phyloP scores from a whole-genome alignment of 2,113 vertebrate genomes.

The Hyaena hyaena region DNA sequence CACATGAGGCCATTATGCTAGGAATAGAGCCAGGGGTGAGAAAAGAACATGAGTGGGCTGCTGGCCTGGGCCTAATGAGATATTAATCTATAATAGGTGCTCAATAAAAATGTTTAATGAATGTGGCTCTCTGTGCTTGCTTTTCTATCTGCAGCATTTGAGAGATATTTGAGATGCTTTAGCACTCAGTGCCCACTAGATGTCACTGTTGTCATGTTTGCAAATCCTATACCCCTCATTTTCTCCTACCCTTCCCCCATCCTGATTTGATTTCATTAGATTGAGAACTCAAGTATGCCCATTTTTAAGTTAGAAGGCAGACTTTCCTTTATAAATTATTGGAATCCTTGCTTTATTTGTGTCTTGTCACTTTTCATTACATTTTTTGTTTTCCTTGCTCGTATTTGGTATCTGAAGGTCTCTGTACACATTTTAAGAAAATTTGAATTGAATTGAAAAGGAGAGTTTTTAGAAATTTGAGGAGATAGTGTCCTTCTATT shows the following conservation, averaged over 20 bases:
- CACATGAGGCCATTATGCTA: background rate
- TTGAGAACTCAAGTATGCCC: background rate
- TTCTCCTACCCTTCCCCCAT: background rate
- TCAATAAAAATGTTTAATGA: background rate
- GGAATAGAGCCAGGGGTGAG: background rate
- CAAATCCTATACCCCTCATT: background rate
- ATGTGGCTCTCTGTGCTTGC: accelerated
- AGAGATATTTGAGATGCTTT: background rate
- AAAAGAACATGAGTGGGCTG: background rate
- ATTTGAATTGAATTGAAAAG: background rate
- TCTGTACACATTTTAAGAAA: background rate
- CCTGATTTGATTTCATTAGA: background rate
- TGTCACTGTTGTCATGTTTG: constrained; percentile 68
- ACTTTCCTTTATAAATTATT: background rate
- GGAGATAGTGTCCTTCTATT: background rate
- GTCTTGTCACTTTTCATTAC: background rate
- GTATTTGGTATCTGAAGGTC: background rate
- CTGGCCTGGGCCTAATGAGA: background rate
- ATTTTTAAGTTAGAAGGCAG: background rate
- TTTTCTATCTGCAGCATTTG: background rate
- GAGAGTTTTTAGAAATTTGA: background rate
- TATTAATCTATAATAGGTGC: background rate
- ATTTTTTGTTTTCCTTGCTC: background rate
- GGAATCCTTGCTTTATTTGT: constrained; percentile 36
- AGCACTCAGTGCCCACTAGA: constrained; percentile 74